Evolutionary conservation across 2,113 vertebrate species (phyloP).

Genomic region (Chrysochloris asiatica): DNA sequence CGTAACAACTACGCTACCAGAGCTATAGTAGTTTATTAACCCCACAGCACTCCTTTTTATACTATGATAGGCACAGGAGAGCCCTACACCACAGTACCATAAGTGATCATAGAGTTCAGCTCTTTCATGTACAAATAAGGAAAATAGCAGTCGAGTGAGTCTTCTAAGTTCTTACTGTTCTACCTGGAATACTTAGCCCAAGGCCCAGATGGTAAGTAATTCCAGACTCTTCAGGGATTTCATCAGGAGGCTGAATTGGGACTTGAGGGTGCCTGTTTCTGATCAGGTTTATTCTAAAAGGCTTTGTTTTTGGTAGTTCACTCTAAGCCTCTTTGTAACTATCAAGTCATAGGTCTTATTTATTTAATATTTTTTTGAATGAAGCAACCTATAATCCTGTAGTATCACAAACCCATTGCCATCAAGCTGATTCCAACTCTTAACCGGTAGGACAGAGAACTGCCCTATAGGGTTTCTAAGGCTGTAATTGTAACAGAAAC

Average conservation of each 20-base stretch:
- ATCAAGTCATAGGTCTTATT: conserved; percentile 8
- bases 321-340: background rate
- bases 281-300: conserved; percentile 1
- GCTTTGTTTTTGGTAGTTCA: background rate
- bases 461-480: background rate
- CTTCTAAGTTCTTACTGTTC: background rate
- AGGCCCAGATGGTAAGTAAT: background rate
- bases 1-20: no score
- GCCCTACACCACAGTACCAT: background rate
- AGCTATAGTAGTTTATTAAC: background rate
- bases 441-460: background rate
- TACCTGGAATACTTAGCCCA: background rate
- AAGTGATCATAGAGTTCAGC: background rate
- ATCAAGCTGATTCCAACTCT: background rate
- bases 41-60: background rate
- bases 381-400: conserved; percentile 21
- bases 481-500: no score
- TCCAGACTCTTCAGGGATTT: background rate
- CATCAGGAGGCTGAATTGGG: background rate
- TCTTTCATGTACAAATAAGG: conserved; percentile 31
- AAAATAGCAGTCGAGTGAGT: background rate
- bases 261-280: background rate
- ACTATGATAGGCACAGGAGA: background rate
- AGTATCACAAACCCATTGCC: background rate
- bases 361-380: conserved; percentile 10